Base-by-base conservation (phyloP, 2,797 vertebrate species). In the Sitta carolinensis region DNA sequence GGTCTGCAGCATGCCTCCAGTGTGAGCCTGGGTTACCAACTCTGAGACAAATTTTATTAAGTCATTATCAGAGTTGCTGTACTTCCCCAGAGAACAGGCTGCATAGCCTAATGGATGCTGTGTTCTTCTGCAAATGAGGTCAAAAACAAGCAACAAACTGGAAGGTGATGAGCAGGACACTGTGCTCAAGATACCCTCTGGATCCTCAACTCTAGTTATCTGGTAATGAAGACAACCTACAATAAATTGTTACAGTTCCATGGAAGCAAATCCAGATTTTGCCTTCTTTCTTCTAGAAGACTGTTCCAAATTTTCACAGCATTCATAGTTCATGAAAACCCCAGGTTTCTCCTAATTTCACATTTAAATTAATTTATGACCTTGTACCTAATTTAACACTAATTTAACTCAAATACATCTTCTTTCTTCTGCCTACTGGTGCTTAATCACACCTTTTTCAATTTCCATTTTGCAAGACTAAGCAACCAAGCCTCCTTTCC, bases 351-450 rank as follows among this genome's bases (percentile, higher is more conserved):
- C 79, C n/a, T 84, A 59, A 90, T 79, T 93, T 90, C 23, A 14
- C 6, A n/a, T 66, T 86, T 36, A 84, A 90, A 88, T 88, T 70
- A 61, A 86, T 95, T 72, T 90, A 76, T 55, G 11, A 55, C 23
- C n/a, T 64, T 82, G 27, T 87, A 50, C 16, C 74, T n/a, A n/a
- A n/a, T n/a, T n/a, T n/a, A 87, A 66, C 25, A 75, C 10, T 62
- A 43, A 63, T 91, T 80, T 85, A 87, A 83, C 30, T 93, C 54
- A 90, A 91, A 80, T 63, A 38, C 11, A 29, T 59, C 36, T 81
- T 80, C 27, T 67, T 27, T 30, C 21, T 67, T 78, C 26, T 38
- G 23, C 59, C 7, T 30, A 21, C 8, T 40, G 58, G 25, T 78
- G 47, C 88, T 81, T 75, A 81, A 86, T 91, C 22, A 58, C 20